These are phyloP conservation scores for Drosophila kuntzei DNA, from an alignment of 2,888 invertebrate species.

Conservation along the genomic window DNA sequence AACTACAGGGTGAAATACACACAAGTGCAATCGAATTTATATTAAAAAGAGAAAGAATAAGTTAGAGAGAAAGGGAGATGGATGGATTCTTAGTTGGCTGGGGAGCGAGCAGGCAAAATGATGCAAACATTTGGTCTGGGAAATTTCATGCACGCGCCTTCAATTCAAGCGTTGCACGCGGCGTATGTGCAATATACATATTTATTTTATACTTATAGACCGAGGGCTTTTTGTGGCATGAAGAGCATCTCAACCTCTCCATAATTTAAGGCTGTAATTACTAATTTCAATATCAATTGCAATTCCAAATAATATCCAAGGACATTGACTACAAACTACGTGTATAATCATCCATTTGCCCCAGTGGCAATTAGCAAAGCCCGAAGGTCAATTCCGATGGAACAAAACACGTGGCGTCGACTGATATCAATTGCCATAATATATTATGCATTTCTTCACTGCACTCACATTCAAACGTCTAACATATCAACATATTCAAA, in stretches of 20 bases:
- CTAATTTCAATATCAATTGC: slow-evolving; percentile 74
- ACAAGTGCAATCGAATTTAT: slow-evolving; percentile 59
- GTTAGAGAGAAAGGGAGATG: background rate
- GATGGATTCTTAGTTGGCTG: background rate
- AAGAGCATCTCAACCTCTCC: slow-evolving; percentile 1
- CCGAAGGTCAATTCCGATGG: slow-evolving; percentile 41
- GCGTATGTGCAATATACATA: slow-evolving; percentile 71
- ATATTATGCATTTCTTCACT: slow-evolving; percentile 5
- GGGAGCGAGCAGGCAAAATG: slow-evolving; percentile 15
- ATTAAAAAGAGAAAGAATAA: slow-evolving; percentile 28
- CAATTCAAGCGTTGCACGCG: slow-evolving; percentile 56
- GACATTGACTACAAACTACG: slow-evolving; percentile 41
- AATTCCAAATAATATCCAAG: slow-evolving; percentile 36
- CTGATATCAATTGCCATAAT: slow-evolving; percentile 44
- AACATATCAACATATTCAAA: slow-evolving; percentile 1
- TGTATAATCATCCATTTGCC: slow-evolving; percentile 49
- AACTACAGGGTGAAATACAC: slow-evolving; percentile 31
- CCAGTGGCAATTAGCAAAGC: slow-evolving; percentile 52
- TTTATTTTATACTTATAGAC: slow-evolving; percentile 9
- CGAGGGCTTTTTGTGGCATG: background rate
- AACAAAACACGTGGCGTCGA: slow-evolving; percentile 25
- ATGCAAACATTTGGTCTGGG: slow-evolving; percentile 34
- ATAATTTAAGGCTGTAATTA: slow-evolving; percentile 42
- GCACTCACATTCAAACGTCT: too few species aligned
- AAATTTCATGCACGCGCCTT: slow-evolving; percentile 67